phyloP scores from a whole-genome alignment of 2,797 vertebrate species.

The Galago senegalensis region DNA sequence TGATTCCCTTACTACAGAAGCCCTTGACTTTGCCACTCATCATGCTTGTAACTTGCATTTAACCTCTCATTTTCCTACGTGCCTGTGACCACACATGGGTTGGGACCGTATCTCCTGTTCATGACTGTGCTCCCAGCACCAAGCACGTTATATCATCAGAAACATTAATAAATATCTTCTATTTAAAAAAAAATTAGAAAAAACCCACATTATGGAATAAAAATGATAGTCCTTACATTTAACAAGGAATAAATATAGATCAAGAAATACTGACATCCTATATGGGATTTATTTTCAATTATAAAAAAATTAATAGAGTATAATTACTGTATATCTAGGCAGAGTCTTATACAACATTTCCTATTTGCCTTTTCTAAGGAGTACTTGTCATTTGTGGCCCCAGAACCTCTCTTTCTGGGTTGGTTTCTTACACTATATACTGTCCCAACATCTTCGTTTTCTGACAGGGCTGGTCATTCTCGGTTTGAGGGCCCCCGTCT shows the following conservation, averaged over 20 bases:
- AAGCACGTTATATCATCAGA: not conserved
- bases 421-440: not conserved
- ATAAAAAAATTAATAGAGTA: too few species aligned
- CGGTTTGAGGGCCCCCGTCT: not conserved
- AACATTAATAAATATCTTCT: not conserved
- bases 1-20: not conserved
- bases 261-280: not conserved
- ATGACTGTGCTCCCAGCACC: not conserved
- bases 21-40: not conserved
- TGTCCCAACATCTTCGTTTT: rapidly evolving
- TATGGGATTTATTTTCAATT: not conserved
- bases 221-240: not conserved
- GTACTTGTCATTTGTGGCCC: not conserved
- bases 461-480: not conserved
- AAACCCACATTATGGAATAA: not conserved
- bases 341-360: too few species aligned
- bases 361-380: not conserved
- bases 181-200: not conserved
- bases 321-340: not conserved
- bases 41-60: not conserved
- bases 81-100: rapidly evolving
- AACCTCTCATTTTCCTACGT: rapidly evolving
- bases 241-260: not conserved
- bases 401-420: not conserved
- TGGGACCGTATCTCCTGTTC: not conserved